Evolutionary conservation across 35 echinoderm and acorn worm species (phyloP), one percentile per base, ranked within the genome.

Genomic region (Holothuria glaberrima): DNA sequence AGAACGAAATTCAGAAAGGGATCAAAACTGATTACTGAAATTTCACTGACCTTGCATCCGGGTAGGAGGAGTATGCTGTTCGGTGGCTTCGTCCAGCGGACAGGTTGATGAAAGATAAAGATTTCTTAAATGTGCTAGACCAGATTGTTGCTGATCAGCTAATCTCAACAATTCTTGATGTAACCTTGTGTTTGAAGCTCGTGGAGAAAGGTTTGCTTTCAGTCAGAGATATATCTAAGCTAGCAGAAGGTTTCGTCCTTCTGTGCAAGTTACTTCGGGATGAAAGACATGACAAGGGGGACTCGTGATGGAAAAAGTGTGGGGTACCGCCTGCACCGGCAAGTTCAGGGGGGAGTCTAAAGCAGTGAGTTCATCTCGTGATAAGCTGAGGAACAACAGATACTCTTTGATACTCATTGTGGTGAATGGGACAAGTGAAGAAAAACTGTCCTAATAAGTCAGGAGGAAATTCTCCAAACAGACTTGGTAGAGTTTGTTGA

Each of bases 231-330:
- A 67, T 86, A 18, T 59, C 83, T 22, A 65, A 44, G 33, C 27
- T 86, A 13, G 83, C 83, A 86, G 83, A 86, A 36, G 83, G 67
- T 64, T 64, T 44, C 33, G 33, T 86, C 33, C 58, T 86, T 32
- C 58, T 67, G 32, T 22, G 83, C 9, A 86, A 86, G 67, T 27
- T 78, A 18, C 74, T 78, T 44, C 31, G 74, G 3, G 6, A 78
- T 78, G 74, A 24, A 48, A 78, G 5, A 25, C 74, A 78, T 0
- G 74, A 78, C 32, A 78, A 78, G 74, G 30, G 74, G n/a, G 74
- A 78, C n/a, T 38, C 38, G 0, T 32, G 44, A 36, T 32, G 45
- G 35, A 78, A 78, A 48, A 78, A 46, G 45, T 44, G 20, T 18
- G 74, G 74, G 3, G 9, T 14, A 0, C 74, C 74, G 44, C 31